Evolutionary conservation across 2,797 vertebrate species (phyloP), one percentile per base, ranked within the genome.

Genomic region (Hypotaenidia philippensis): DNA sequence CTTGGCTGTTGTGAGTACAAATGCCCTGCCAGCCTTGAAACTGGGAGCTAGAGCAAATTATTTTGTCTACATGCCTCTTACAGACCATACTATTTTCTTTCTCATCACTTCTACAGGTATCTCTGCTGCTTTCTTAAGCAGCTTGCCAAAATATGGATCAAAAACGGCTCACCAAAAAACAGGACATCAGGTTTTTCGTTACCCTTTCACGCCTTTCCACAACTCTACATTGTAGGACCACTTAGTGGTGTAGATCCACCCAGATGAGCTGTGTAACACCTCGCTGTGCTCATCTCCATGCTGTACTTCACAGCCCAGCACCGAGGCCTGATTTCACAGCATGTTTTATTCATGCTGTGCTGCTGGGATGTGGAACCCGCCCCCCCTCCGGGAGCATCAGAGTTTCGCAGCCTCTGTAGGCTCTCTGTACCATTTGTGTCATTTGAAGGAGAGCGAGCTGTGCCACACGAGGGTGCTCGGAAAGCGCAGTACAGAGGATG

Each of bases 381-480:
- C 25, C 3, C 3, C 2, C 18, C 41, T 18, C 41, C 18, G 41
- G 41, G 63, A 87, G 34, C 57, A 52, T 10, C 13, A 36, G 31
- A 18, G 10, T 36, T 53, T 34, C 64, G 17, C 22, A 34, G 59
- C 29, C 16, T 21, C 40, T 1, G 1, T 4, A 16, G 40, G 27
- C 26, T 66, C 34, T 16, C 21, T 36, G 63, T 18, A 4, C 21
- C 12, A 5, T 23, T 61, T 17, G 21, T 4, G 59, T 10, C 45
- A 57, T 21, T 34, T 10, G 6, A 29, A 55, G 60, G 13, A 11
- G 21, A 34, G 49, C 2, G 20, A 69, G 74, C 49, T 22, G 50
- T 10, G 19, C 95, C 95, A 88, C 94, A 83, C 21, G 91, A 45
- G 93, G 94, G 94, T 72, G 81, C 70, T 88, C 59, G 2, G 76